A percentile compares a stretch with the other conserved stretches of the same genome.
Conservation (phyloP, 2,888 invertebrate genomes). For the Gasteruption jaculator region DNA sequence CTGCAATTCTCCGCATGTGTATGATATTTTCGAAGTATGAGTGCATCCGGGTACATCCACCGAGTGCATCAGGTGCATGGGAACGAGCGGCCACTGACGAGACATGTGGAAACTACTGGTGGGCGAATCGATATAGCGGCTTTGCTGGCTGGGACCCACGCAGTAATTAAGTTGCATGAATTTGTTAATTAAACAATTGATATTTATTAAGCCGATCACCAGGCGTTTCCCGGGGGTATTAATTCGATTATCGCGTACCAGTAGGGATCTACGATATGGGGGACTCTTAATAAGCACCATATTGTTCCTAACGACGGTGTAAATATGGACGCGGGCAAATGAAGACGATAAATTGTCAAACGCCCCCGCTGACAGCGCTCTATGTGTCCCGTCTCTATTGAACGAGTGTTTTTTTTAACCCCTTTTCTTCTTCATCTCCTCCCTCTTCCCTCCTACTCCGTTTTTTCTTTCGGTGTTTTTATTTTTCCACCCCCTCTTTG, state of each 20-base stretch:
- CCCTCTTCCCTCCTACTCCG: not conserved
- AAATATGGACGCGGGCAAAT: conserved; percentile 48
- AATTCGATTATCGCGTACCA: conserved; percentile 38
- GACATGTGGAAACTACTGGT: no score
- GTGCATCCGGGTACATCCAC: no score
- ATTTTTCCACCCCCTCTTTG: no score
- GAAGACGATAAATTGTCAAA: conserved; percentile 48
- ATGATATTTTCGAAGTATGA: no score
- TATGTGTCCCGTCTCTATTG: conserved; percentile 15
- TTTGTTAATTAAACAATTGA: conserved; percentile 49
- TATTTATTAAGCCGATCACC: conserved; percentile 48
- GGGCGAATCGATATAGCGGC: no score
- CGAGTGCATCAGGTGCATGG: no score
- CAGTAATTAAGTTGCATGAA: no score
- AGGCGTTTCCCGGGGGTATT: conserved; percentile 28
- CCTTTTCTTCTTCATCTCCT: conserved; percentile 10
- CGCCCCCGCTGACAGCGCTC: conserved; percentile 41
- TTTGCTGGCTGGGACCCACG: conserved; percentile 34
- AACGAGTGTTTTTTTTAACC: conserved; percentile 18
- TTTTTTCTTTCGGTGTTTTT: not conserved
- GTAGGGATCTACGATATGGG: no score
- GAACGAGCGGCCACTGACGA: no score
- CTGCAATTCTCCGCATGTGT: no score
- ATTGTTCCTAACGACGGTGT: conserved; percentile 48
- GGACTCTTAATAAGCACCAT: conserved; percentile 47